A percentile compares a stretch with the other conserved stretches of the same genome.
Evolutionary conservation across 2,113 vertebrate genomes (phyloP).

Genomic region (Megaceryle maxima): DNA sequence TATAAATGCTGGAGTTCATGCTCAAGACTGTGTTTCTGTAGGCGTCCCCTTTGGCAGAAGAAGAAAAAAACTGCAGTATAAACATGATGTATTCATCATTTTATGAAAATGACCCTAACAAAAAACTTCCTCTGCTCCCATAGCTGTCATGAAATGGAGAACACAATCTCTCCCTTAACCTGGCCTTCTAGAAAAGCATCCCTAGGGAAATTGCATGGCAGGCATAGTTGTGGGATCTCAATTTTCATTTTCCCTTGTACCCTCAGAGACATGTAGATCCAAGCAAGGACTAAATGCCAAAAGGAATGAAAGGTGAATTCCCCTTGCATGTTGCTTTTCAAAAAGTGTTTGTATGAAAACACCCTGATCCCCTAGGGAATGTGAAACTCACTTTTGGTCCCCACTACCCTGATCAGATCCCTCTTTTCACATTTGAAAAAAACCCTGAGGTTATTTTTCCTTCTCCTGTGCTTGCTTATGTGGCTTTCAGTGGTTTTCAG

Average conservation of each 20-base stretch:
- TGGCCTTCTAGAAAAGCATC: neutral
- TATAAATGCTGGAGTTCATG: neutral
- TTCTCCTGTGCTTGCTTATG: neutral
- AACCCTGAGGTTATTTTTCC: neutral
- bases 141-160: neutral
- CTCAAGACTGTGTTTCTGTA: neutral
- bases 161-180: neutral
- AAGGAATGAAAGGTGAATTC: slow-evolving; percentile 12
- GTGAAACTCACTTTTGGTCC: neutral
- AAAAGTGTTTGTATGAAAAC: neutral
- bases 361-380: neutral
- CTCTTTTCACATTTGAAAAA: neutral
- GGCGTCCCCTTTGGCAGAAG: neutral
- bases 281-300: neutral
- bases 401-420: neutral
- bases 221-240: neutral
- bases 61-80: neutral
- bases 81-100: neutral
- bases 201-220: neutral
- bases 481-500: neutral
- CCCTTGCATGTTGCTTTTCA: neutral
- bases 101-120: neutral
- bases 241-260: neutral
- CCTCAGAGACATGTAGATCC: neutral
- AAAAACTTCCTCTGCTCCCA: neutral